A percentile compares a stretch with the other conserved stretches of the same genome.
These are phyloP conservation scores for Epinephelus moara DNA, from an alignment of 2,113 vertebrate species.

Conservation along the genomic window DNA sequence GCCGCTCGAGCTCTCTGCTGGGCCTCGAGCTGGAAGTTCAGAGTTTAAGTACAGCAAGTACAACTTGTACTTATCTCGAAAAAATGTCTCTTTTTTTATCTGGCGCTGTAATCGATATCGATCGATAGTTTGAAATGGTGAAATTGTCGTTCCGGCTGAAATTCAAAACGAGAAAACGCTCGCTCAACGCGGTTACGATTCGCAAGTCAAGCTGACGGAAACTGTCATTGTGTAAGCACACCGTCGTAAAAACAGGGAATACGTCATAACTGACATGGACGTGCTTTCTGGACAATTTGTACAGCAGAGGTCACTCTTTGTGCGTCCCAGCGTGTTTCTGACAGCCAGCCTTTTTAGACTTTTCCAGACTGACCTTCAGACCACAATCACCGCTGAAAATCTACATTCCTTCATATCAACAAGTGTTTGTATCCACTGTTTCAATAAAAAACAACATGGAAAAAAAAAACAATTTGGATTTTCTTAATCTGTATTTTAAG, in stretches of 20 bases:
- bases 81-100: neutral
- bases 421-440: neutral
- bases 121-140: neutral
- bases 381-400: neutral
- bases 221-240: conserved; percentile 79
- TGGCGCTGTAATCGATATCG: neutral
- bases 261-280: conserved; percentile 63
- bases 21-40: conserved; percentile 73
- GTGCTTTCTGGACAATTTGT: neutral
- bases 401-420: neutral
- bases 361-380: conserved; percentile 48
- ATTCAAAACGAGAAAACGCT: conserved; percentile 30
- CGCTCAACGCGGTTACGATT: conserved; percentile 66
- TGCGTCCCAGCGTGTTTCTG: conserved; percentile 9
- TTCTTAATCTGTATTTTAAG: no score
- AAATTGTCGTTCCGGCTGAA: conserved; percentile 24
- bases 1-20: conserved; percentile 68
- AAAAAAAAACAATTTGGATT: no score
- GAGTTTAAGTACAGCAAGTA: conserved; percentile 44
- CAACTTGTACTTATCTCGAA: conserved; percentile 29
- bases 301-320: conserved; percentile 72
- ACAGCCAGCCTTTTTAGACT: conserved; percentile 10
- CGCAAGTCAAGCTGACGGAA: conserved; percentile 79
- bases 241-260: conserved; percentile 78
- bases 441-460: neutral